Percentiles rank a stretch among this genome's conserved stretches.
phyloP scores from a whole-genome alignment of 2,113 vertebrate species.

The Jaculus jaculus region DNA sequence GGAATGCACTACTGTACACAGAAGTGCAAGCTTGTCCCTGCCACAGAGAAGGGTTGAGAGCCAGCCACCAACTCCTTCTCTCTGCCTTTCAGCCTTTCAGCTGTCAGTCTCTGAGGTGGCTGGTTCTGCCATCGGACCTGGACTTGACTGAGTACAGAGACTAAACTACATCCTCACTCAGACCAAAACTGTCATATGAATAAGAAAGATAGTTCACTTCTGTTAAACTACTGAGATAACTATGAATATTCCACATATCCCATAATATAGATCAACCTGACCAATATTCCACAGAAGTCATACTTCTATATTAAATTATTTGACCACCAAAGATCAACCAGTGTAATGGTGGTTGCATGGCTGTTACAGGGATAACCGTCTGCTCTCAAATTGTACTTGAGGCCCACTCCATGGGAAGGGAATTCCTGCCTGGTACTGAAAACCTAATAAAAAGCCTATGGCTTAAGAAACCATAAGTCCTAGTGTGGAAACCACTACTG shows the following conservation, averaged over 20 bases:
- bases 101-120: neutral
- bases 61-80: neutral
- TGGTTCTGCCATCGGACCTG: neutral
- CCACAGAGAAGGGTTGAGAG: neutral
- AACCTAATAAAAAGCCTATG: too few relatives aligned
- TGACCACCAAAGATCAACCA: neutral
- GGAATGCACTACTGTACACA: neutral
- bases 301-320: neutral
- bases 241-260: neutral
- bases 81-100: neutral
- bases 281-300: neutral
- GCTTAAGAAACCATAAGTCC: too few relatives aligned
- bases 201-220: neutral
- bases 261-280: neutral
- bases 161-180: neutral
- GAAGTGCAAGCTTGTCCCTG: neutral
- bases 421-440: too few relatives aligned
- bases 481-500: too few relatives aligned
- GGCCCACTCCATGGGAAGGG: too few relatives aligned
- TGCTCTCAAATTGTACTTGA: too few relatives aligned
- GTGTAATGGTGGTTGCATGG: too few relatives aligned
- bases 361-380: too few relatives aligned
- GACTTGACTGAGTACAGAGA: neutral
- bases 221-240: neutral
- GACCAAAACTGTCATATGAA: neutral